Conservation (phyloP, 2,888 invertebrate genomes). For the Linyphia triangularis region DNA sequence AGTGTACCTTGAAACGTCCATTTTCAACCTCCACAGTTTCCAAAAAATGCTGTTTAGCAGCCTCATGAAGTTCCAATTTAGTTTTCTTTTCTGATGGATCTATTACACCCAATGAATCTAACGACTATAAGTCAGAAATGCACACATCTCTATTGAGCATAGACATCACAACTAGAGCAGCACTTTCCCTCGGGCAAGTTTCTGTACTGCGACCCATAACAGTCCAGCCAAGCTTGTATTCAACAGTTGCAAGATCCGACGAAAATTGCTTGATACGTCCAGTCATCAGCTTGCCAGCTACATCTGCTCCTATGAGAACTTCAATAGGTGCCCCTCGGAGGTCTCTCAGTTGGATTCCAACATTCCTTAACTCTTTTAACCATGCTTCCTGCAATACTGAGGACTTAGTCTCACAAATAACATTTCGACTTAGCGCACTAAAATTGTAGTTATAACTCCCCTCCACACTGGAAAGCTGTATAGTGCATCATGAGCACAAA, state of each 20-base stretch:
- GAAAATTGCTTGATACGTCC: background rate
- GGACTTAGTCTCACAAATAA: background rate
- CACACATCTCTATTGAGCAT: background rate
- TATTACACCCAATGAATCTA: background rate
- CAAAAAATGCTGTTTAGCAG: background rate
- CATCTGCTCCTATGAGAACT: background rate
- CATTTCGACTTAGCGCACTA: background rate
- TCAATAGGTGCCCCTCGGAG: background rate
- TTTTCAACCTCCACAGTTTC: background rate
- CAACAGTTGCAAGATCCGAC: background rate
- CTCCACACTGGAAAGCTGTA: background rate
- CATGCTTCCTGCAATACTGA: background rate
- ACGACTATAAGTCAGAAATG: background rate
- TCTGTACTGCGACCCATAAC: background rate
- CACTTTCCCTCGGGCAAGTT: background rate
- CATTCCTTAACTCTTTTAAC: background rate
- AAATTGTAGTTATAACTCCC: background rate
- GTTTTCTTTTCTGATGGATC: constrained; percentile 23
- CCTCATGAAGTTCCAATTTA: background rate
- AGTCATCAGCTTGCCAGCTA: background rate
- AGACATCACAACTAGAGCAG: background rate
- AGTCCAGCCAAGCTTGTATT: background rate
- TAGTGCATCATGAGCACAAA: background rate
- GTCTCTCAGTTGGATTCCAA: background rate
- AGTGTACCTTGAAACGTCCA: background rate